These are phyloP conservation scores for Asarcornis scutulata DNA, from an alignment of 2,113 vertebrate species.

Conservation along the genomic window DNA sequence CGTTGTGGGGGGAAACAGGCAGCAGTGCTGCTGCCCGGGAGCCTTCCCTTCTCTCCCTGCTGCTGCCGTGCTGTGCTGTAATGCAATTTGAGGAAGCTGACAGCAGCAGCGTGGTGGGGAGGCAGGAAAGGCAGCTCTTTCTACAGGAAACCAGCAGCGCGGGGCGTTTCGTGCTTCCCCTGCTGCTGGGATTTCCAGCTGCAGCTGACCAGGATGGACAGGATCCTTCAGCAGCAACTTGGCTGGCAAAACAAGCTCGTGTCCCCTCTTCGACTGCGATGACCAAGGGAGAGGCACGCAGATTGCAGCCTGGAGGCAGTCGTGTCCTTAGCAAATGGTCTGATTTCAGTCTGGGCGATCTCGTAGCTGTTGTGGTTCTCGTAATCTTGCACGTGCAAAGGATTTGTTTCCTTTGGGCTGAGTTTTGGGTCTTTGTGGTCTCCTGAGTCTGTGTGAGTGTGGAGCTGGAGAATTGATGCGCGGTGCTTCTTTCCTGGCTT, in stretches of 20 bases:
- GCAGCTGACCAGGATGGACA: not conserved
- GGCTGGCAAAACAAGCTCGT: not conserved
- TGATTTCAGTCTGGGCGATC: not conserved
- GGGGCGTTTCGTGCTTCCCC: not conserved
- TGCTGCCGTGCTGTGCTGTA: not conserved
- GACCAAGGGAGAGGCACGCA: not conserved
- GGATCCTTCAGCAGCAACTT: not conserved
- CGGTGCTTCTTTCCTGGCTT: not conserved
- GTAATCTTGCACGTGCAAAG: not conserved
- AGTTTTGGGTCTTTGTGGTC: not conserved
- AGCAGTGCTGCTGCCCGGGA: not conserved
- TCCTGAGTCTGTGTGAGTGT: not conserved
- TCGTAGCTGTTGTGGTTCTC: not conserved
- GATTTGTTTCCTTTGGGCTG: not conserved
- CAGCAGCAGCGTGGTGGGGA: not conserved
- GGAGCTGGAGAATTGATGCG: not conserved
- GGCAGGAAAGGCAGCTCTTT: not conserved
- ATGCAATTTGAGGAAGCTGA: not conserved
- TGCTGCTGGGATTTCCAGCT: slow-evolving; percentile 37
- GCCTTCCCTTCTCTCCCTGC: not conserved
- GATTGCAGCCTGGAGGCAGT: not conserved
- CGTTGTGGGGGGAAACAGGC: not conserved
- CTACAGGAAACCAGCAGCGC: not conserved
- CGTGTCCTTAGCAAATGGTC: not conserved
- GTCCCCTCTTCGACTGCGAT: not conserved